Evolutionary conservation across 2,113 vertebrate genomes (phyloP).

Genomic region (Colaptes auratus): DNA sequence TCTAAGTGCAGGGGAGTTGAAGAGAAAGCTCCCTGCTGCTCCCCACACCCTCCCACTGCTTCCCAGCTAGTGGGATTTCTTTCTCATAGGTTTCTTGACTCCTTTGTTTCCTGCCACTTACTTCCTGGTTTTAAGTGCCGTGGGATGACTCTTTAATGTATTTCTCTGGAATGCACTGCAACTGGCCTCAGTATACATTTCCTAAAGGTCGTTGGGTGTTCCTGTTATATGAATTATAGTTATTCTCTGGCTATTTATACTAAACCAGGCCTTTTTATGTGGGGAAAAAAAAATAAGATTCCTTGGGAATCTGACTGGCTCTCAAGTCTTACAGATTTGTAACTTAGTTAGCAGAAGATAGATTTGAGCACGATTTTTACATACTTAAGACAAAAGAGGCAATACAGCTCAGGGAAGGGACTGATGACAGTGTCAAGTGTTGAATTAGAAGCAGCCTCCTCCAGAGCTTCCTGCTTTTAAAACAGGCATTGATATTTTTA

Average conservation of each 20-base stretch:
- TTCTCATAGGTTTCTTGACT: background rate
- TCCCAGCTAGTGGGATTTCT: background rate
- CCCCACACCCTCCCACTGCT: background rate
- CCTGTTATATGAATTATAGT: background rate
- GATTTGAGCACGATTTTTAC: background rate
- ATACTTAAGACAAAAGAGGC: background rate
- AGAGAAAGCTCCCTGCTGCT: background rate
- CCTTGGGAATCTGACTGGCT: background rate
- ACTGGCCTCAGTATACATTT: background rate
- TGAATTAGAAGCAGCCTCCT: background rate
- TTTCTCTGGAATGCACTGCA: background rate
- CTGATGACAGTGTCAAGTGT: background rate
- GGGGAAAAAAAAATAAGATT: accelerated
- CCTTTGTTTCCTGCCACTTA: background rate
- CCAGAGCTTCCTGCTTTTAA: background rate
- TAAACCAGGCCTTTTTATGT: background rate
- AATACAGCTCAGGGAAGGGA: background rate
- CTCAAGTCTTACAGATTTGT: background rate
- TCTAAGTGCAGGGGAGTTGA: background rate
- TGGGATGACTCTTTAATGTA: background rate
- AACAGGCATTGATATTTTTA: background rate
- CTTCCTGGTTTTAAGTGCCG: background rate
- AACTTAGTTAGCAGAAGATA: background rate
- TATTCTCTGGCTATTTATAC: background rate
- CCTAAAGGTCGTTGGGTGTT: background rate